Evolutionary conservation across 1,140 invertebrate species (phyloP).

Genomic region (Temnothorax nylanderi): DNA sequence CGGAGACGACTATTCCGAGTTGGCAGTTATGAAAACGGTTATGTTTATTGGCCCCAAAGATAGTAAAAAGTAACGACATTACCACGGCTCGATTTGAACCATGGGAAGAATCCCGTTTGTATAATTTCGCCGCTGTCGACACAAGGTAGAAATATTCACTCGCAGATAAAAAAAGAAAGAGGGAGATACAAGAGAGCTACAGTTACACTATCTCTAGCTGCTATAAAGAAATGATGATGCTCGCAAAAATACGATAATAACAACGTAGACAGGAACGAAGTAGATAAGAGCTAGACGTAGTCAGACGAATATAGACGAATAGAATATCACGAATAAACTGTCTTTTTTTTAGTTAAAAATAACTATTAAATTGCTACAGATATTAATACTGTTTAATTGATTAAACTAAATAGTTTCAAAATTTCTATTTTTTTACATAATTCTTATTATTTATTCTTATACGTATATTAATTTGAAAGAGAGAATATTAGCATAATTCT

Average conservation of each 20-base stretch:
- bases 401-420: not conserved
- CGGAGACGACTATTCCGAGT: constrained; percentile 36
- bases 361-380: not conserved
- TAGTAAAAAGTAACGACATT: constrained; percentile 73
- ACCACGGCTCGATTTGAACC: constrained; percentile 52
- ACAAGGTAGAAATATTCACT: constrained; percentile 37
- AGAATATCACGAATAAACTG: not conserved
- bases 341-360: not conserved
- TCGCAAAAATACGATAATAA: not conserved
- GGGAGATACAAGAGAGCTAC: not conserved
- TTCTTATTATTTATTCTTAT: not conserved
- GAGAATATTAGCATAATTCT: not conserved
- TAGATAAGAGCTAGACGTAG: constrained; percentile 28
- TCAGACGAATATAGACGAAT: not conserved
- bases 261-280: constrained; percentile 14
- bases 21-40: constrained; percentile 73
- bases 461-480: not conserved
- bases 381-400: not conserved
- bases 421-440: not conserved
- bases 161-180: constrained; percentile 53
- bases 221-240: constrained; percentile 21
- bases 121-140: constrained; percentile 48
- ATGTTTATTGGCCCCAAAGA: constrained; percentile 68
- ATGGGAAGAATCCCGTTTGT: constrained; percentile 19
- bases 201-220: not conserved